phyloP scores from a whole-genome alignment of 2,797 vertebrate species.

The Sphenodon punctatus region DNA sequence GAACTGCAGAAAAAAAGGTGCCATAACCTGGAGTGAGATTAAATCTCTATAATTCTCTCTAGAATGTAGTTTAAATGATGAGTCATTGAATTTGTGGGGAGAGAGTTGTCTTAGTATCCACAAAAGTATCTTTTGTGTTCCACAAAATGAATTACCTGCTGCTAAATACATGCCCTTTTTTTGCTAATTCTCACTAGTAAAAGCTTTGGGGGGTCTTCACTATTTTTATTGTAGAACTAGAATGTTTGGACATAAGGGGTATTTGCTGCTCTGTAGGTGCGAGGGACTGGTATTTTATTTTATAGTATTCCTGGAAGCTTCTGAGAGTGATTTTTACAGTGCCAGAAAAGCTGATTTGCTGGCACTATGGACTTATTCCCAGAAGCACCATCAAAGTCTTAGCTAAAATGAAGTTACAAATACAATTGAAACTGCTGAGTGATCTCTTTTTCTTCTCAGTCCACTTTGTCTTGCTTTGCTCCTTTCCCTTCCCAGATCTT shows the following conservation, averaged over 20 bases:
- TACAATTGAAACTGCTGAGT: conserved; percentile 2
- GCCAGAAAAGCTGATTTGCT: conserved; percentile 35
- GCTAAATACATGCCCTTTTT: not conserved
- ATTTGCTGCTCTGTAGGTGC: conserved; percentile 4
- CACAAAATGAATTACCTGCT: conserved; percentile 52
- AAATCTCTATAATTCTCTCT: not conserved
- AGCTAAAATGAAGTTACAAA: conserved; percentile 7
- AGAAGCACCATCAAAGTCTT: not conserved
- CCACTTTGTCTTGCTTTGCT: not conserved
- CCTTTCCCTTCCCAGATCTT: not conserved
- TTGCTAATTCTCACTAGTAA: conserved; percentile 25
- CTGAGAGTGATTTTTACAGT: conserved; percentile 30
- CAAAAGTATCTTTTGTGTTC: not conserved
- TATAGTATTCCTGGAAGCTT: conserved; percentile 34
- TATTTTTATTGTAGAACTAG: not conserved
- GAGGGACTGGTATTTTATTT: conserved; percentile 19
- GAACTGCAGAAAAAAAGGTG: not conserved
- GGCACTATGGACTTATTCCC: conserved; percentile 25
- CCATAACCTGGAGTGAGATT: not conserved
- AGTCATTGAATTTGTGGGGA: conserved; percentile 31
- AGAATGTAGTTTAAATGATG: not conserved
- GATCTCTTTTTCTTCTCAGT: not conserved
- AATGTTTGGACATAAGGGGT: not conserved
- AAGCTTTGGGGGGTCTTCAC: not conserved
- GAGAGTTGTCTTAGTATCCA: conserved; percentile 29